These are phyloP conservation scores for Bombus confusus DNA, from an alignment of 1,140 invertebrate species.

Conservation along the genomic window DNA sequence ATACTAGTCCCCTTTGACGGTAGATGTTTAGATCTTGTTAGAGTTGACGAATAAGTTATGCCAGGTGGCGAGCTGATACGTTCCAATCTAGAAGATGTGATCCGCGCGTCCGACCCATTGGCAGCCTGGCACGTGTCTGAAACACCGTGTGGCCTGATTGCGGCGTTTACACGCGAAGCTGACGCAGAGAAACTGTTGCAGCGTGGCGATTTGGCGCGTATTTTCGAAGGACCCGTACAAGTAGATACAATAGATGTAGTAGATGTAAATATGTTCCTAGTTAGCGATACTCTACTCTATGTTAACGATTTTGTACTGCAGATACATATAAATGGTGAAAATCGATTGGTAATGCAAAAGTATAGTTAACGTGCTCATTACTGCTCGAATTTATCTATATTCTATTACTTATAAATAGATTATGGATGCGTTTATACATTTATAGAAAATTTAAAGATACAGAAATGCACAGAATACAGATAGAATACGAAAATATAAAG, in stretches of 20 bases:
- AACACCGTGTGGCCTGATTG: constrained; percentile 80
- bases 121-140: constrained; percentile 77
- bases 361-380: too few relatives aligned
- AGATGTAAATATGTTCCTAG: not conserved
- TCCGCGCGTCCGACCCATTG: constrained; percentile 69
- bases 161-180: constrained; percentile 74
- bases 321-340: too few relatives aligned
- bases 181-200: constrained; percentile 79
- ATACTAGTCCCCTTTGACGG: not conserved
- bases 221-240: constrained; percentile 79
- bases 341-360: too few relatives aligned
- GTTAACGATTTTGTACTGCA: too few relatives aligned
- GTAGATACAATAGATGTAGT: constrained; percentile 60
- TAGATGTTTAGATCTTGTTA: not conserved
- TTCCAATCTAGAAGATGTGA: constrained; percentile 75
- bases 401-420: too few relatives aligned
- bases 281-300: too few relatives aligned
- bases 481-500: too few relatives aligned
- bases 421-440: too few relatives aligned
- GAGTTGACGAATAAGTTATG: not conserved
- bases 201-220: constrained; percentile 72
- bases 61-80: constrained; percentile 66
- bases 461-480: too few relatives aligned
- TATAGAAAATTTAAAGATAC: too few relatives aligned
- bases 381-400: too few relatives aligned